phyloP scores from a whole-genome alignment of 2,888 invertebrate species.

The Oasisia sp. region DNA sequence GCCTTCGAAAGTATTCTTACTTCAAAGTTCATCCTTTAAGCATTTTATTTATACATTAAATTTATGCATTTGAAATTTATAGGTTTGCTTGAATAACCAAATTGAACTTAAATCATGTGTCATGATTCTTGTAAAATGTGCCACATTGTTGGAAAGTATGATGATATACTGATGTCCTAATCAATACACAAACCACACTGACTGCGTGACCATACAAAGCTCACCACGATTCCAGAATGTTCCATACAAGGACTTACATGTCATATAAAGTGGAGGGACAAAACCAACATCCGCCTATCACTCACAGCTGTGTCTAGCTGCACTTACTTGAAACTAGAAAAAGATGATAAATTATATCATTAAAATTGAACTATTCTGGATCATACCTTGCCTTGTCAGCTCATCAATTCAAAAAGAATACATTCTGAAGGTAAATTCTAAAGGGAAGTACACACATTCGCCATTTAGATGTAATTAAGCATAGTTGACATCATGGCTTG shows the following conservation, averaged over 20 bases:
- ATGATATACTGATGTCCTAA: too few species aligned
- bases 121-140: too few species aligned
- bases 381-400: background rate
- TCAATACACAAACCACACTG: background rate
- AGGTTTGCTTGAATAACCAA: too few species aligned
- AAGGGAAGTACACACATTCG: background rate
- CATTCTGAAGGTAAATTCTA: background rate
- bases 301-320: background rate
- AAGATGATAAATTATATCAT: slow-evolving; percentile 5
- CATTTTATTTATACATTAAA: too few species aligned
- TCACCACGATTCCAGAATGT: background rate
- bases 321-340: background rate
- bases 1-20: too few species aligned
- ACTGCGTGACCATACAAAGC: background rate
- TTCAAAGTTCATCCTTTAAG: too few species aligned
- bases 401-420: background rate
- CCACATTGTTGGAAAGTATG: too few species aligned
- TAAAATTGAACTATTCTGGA: background rate
- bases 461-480: background rate
- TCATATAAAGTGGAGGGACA: background rate
- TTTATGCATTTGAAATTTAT: too few species aligned
- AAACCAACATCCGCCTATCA: background rate
- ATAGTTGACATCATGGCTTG: background rate
- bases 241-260: background rate
- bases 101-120: too few species aligned